A percentile compares a stretch with the other conserved stretches of the same genome.
phyloP scores from a whole-genome alignment of 53 echinoderm and acorn worm genomes.

The Actinopyga echinites region DNA sequence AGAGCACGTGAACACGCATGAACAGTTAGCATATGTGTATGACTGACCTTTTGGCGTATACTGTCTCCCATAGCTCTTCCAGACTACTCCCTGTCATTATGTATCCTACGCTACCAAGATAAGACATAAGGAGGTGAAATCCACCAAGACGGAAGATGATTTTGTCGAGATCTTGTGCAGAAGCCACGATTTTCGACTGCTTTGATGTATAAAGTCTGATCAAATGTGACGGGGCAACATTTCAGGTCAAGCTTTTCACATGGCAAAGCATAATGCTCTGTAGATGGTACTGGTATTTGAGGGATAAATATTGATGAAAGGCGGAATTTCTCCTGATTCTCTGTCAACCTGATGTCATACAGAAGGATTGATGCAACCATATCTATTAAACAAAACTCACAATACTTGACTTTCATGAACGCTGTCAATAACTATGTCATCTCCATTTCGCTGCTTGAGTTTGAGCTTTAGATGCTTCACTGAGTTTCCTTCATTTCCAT shows the following conservation, averaged over 20 bases:
- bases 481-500: slow-evolving; percentile 46
- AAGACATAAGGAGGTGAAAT: slow-evolving; percentile 56
- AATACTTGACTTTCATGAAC: no score
- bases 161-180: slow-evolving; percentile 41
- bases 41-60: slow-evolving; percentile 53
- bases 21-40: slow-evolving; percentile 51
- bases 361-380: slow-evolving; percentile 45
- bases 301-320: no score
- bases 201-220: slow-evolving; percentile 57
- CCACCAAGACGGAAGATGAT: slow-evolving; percentile 52
- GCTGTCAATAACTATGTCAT: slow-evolving; percentile 43
- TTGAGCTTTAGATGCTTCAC: slow-evolving; percentile 53
- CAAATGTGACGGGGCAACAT: slow-evolving; percentile 51
- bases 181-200: slow-evolving; percentile 52
- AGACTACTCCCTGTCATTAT: slow-evolving; percentile 61
- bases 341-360: slow-evolving; percentile 15
- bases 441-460: slow-evolving; percentile 44
- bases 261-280: slow-evolving; percentile 44
- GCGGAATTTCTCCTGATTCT: no score
- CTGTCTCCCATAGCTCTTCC: slow-evolving; percentile 55
- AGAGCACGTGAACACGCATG: slow-evolving; percentile 54
- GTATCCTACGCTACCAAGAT: slow-evolving; percentile 53
- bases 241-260: slow-evolving; percentile 44
- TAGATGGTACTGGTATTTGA: slow-evolving; percentile 51
- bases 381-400: slow-evolving; percentile 53